A percentile compares a stretch with the other conserved stretches of the same genome.
Evolutionary conservation across 2,888 invertebrate genomes (phyloP).

Genomic region (Drosophila histrio): DNA sequence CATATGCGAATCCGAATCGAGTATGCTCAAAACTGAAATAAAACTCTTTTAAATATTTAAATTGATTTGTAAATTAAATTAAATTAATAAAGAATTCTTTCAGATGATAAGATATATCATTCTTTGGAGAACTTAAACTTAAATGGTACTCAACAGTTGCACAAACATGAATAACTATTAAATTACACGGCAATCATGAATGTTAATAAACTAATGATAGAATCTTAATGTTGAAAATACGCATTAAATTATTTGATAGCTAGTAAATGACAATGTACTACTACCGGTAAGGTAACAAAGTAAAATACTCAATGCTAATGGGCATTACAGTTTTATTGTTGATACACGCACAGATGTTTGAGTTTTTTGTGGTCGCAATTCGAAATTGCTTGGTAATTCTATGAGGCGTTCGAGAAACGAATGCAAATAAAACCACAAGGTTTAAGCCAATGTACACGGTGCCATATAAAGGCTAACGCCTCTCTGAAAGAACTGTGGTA

Average conservation of each 20-base stretch:
- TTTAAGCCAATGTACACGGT: conserved; percentile 20
- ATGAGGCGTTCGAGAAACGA: conserved; percentile 24
- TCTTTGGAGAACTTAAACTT: neutral
- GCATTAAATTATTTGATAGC: conserved; percentile 5
- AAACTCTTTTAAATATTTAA: neutral
- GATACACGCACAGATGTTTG: conserved; percentile 1
- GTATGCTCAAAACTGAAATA: no score
- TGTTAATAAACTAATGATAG: neutral
- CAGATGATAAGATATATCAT: neutral
- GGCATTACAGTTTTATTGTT: conserved; percentile 1
- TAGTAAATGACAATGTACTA: conserved; percentile 8
- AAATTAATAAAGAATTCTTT: neutral
- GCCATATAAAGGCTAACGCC: neutral
- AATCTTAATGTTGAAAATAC: neutral
- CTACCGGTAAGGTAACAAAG: conserved; percentile 2
- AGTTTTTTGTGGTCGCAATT: neutral
- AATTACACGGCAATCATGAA: conserved; percentile 2
- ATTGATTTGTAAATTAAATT: neutral
- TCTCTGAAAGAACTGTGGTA: conserved; percentile 6
- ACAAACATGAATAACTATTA: neutral
- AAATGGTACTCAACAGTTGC: neutral
- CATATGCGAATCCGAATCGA: no score
- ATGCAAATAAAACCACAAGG: conserved; percentile 56
- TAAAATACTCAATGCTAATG: neutral
- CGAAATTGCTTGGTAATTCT: conserved; percentile 29